Conservation (phyloP, 2,113 vertebrate genomes). For the Terrapene triunguis region DNA sequence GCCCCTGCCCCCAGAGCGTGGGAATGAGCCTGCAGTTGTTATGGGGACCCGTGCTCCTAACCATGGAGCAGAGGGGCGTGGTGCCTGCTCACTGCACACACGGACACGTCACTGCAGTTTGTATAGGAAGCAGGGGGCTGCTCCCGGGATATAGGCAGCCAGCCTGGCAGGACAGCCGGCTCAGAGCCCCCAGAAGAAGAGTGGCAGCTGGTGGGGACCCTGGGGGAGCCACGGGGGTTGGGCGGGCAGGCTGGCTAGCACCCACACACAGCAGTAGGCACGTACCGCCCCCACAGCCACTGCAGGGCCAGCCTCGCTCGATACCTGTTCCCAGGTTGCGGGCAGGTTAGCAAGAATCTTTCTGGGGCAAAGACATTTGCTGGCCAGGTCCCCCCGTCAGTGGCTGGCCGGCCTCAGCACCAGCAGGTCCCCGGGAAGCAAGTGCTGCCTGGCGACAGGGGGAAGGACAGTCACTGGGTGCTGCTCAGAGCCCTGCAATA, state of each 20-base stretch:
- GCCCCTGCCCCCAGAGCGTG: background rate
- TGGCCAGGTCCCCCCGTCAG: background rate
- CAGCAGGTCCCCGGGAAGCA: background rate
- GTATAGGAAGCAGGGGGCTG: background rate
- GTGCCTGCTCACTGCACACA: too few relatives aligned
- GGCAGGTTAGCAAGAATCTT: background rate
- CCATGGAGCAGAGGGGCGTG: background rate
- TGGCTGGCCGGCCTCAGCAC: background rate
- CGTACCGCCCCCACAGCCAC: background rate
- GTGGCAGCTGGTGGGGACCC: background rate
- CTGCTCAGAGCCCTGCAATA: background rate
- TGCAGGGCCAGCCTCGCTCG: background rate
- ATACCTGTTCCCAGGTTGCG: background rate
- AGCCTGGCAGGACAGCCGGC: too few relatives aligned
- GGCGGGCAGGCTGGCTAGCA: background rate
- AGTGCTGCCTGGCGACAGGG: background rate
- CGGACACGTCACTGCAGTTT: too few relatives aligned
- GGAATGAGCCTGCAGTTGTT: too few relatives aligned
- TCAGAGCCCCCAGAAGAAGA: too few relatives aligned
- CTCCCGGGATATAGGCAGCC: background rate
- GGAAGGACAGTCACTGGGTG: background rate
- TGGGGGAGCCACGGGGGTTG: background rate
- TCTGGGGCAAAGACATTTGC: background rate
- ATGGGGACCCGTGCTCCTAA: too few relatives aligned
- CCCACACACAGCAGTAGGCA: too few relatives aligned